phyloP scores from a whole-genome alignment of 2,113 vertebrate species.

The Paradisaea rubra region DNA sequence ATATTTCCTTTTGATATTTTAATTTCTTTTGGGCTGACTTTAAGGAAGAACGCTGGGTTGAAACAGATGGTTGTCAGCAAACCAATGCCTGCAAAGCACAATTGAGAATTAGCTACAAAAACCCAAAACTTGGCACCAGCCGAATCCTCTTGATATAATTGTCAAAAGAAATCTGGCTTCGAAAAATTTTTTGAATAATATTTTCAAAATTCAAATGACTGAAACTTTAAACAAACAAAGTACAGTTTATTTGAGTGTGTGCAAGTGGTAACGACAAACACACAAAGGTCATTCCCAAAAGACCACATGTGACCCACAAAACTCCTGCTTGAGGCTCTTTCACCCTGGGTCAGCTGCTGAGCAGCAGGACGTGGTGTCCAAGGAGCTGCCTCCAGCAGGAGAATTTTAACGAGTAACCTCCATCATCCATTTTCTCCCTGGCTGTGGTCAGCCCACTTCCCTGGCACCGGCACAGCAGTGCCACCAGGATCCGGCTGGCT shows the following conservation, averaged over 20 bases:
- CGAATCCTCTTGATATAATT: constrained; percentile 55
- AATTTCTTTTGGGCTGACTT: constrained; percentile 61
- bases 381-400: background rate
- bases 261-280: background rate
- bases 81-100: constrained; percentile 57
- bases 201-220: constrained; percentile 58
- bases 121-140: constrained; percentile 51
- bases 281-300: background rate
- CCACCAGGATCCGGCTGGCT: rapidly evolving
- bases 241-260: background rate
- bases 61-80: constrained; percentile 69
- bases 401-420: rapidly evolving
- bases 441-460: background rate
- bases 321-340: rapidly evolving
- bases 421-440: rapidly evolving
- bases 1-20: constrained; percentile 63
- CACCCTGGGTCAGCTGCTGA: background rate
- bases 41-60: constrained; percentile 37
- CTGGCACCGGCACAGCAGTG: rapidly evolving
- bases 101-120: constrained; percentile 68
- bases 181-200: constrained; percentile 28
- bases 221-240: constrained; percentile 66
- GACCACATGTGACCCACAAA: background rate
- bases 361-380: rapidly evolving
- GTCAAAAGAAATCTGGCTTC: constrained; percentile 72